Conservation (phyloP, 35 echinoderm and acorn worm species). For the Heliocidaris tuberculata region DNA sequence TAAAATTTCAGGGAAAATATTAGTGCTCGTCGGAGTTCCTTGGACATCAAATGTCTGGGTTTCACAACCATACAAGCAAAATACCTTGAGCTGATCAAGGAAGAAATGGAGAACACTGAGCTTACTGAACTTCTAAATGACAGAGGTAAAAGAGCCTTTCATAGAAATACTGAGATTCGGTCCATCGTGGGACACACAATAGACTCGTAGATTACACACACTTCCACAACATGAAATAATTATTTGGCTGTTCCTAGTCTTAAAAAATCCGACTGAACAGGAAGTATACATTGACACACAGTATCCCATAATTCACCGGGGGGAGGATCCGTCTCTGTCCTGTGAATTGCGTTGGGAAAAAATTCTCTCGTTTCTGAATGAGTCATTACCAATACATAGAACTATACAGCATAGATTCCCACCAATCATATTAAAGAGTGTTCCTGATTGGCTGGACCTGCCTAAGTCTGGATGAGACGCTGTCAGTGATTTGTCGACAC, state of each 20-base stretch:
- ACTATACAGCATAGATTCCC: too few relatives aligned
- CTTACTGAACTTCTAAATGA: neutral
- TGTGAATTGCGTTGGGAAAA: neutral
- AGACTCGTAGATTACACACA: neutral
- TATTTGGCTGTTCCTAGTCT: neutral
- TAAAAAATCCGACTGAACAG: neutral
- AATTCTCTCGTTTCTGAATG: neutral
- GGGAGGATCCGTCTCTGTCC: neutral
- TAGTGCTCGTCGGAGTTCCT: too few relatives aligned
- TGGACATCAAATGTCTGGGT: too few relatives aligned
- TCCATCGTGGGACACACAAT: neutral
- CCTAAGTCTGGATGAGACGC: neutral
- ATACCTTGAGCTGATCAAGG: too few relatives aligned
- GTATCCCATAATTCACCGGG: neutral
- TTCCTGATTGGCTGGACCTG: neutral
- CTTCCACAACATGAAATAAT: neutral
- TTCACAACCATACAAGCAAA: too few relatives aligned
- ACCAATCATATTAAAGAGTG: neutral
- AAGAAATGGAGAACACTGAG: too few relatives aligned
- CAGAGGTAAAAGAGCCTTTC: neutral
- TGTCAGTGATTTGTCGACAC: conserved; percentile 40
- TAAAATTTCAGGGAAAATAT: neutral
- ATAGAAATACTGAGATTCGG: neutral
- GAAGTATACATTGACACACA: neutral
- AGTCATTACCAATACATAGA: too few relatives aligned